Conservation (phyloP, 92 coral and sea anemone genomes). For the Porites rus region DNA sequence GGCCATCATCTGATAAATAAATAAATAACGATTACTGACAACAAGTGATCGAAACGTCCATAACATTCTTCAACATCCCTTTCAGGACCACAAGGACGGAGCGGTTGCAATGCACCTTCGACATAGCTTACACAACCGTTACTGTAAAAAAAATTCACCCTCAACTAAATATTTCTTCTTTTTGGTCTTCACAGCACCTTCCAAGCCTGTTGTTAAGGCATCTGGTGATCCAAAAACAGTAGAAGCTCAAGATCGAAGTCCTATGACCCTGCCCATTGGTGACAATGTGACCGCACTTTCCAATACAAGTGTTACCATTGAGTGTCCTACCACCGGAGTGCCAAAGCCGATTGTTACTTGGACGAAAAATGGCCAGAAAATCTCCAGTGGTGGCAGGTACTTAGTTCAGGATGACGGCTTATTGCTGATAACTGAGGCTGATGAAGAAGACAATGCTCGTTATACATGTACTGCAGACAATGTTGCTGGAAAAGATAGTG, state of each 20-base stretch:
- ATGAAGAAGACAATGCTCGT: constrained; percentile 32
- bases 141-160: no score
- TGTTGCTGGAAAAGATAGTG: constrained; percentile 56
- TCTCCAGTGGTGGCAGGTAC: constrained; percentile 48
- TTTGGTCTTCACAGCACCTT: constrained; percentile 38
- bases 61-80: no score
- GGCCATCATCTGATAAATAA: no score
- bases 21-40: no score
- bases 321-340: constrained; percentile 73
- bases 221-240: constrained; percentile 47
- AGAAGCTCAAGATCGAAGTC: constrained; percentile 35
- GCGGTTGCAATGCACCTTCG: no score
- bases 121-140: no score
- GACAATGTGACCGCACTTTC: constrained; percentile 65
- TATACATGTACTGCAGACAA: constrained; percentile 65
- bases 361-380: constrained; percentile 65
- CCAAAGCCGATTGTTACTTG: constrained; percentile 68
- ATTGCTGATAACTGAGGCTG: constrained; percentile 45
- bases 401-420: constrained; percentile 53
- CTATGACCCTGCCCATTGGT: constrained; percentile 51
- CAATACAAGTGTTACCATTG: constrained; percentile 58
- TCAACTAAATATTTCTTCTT: no score
- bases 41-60: no score
- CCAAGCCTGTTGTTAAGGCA: constrained; percentile 36
- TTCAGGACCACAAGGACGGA: no score